Percentiles rank a stretch among this genome's conserved stretches.
These are phyloP conservation scores for Drosophila lowei DNA, from an alignment of 1,140 invertebrate genomes.

Conservation along the genomic window DNA sequence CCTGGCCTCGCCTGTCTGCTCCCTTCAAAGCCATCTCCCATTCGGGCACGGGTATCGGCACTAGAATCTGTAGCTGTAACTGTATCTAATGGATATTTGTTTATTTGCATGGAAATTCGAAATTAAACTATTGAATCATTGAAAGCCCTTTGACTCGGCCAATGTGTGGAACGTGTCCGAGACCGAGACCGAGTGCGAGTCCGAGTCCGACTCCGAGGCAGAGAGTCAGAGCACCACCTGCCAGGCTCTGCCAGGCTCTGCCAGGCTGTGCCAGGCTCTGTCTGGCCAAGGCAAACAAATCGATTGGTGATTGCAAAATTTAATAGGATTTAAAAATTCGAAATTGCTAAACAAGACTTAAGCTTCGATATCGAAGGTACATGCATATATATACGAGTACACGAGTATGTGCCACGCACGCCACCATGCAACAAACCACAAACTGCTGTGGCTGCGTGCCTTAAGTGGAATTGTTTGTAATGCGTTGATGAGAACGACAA, in stretches of 20 bases:
- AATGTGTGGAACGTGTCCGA: conserved; percentile 33
- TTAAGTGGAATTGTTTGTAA: conserved; percentile 80
- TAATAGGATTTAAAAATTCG: conserved; percentile 75
- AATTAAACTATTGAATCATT: conserved; percentile 76
- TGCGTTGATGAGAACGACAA: conserved; percentile 58
- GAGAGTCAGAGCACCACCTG: conserved; percentile 1
- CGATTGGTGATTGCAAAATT: conserved; percentile 71
- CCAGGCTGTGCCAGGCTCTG: no score
- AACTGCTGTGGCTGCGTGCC: conserved; percentile 68
- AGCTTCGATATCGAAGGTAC: conserved; percentile 33
- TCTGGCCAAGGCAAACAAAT: conserved; percentile 55
- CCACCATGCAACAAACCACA: conserved; percentile 63
- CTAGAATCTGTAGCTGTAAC: neutral
- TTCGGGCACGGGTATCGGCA: no score
- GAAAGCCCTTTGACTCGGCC: conserved; percentile 58
- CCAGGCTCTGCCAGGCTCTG: no score
- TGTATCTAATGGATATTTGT: conserved; percentile 50
- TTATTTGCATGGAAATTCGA: conserved; percentile 61
- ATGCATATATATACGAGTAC: conserved; percentile 1
- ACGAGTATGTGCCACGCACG: conserved; percentile 11
- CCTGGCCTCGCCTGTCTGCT: no score
- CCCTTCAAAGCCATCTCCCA: neutral
- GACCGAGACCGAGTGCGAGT: conserved; percentile 18
- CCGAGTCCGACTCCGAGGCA: neutral
- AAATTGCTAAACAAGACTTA: conserved; percentile 74